These are phyloP conservation scores for Holacanthella duospinosa DNA, from an alignment of 2,888 invertebrate species.

Conservation along the genomic window DNA sequence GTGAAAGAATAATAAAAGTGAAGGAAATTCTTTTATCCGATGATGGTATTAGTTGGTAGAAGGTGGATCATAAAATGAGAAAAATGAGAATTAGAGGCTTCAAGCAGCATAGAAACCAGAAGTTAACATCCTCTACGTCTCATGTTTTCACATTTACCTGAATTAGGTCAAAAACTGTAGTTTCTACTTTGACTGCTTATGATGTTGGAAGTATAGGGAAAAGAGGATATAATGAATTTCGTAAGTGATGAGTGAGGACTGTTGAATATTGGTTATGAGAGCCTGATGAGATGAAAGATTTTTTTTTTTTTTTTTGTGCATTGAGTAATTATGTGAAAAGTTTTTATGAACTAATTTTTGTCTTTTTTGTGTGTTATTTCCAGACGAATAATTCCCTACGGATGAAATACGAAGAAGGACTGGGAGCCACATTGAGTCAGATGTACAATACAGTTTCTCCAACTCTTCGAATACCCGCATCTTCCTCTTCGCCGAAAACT, in stretches of 20 bases:
- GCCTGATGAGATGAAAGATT: neutral
- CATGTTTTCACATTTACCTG: neutral
- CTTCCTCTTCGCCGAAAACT: conserved; percentile 18
- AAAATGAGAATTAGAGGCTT: neutral
- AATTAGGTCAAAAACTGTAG: neutral
- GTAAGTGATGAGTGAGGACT: no score
- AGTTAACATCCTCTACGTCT: neutral
- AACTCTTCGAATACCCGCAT: conserved; percentile 16
- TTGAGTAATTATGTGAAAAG: no score
- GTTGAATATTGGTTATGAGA: no score
- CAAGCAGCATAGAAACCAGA: neutral
- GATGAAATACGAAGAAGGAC: conserved; percentile 36
- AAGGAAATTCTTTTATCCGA: neutral
- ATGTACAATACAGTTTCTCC: conserved; percentile 23
- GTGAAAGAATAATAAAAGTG: neutral
- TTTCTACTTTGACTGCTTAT: no score
- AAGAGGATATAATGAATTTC: no score
- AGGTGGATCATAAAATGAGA: neutral
- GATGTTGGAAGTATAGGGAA: neutral
- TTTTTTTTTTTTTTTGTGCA: no score
- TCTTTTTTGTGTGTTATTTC: no score
- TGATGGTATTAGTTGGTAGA: neutral
- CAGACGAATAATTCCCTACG: conserved; percentile 18
- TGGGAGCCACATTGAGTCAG: conserved; percentile 36
- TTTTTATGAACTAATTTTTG: no score